Evolutionary conservation across 2,888 invertebrate genomes (phyloP).

Genomic region (Xanthia icteritia): DNA sequence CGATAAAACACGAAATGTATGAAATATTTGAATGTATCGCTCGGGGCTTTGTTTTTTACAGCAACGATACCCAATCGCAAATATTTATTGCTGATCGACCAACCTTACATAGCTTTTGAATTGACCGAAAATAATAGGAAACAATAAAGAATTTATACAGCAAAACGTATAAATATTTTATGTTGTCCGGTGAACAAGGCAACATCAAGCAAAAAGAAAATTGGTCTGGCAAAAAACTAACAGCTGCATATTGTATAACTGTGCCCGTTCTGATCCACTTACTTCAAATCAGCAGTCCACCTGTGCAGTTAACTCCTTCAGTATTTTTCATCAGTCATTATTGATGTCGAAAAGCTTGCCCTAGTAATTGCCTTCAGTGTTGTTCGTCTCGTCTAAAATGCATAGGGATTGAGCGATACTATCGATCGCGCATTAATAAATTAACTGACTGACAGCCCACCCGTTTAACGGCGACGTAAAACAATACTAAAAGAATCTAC

Average conservation of each 20-base stretch:
- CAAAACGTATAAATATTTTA: constrained; percentile 8
- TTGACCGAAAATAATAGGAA: constrained; percentile 29
- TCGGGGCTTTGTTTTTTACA: constrained; percentile 30
- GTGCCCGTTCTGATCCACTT: constrained; percentile 4
- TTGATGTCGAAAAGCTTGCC: constrained; percentile 18
- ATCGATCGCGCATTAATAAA: constrained; percentile 52
- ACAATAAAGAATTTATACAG: constrained; percentile 7
- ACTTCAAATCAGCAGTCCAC: constrained; percentile 19
- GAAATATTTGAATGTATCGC: constrained; percentile 29
- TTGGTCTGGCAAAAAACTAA: not conserved
- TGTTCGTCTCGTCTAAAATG: constrained; percentile 51
- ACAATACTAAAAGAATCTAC: constrained; percentile 17
- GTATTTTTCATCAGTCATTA: constrained; percentile 29
- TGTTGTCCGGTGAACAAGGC: not conserved
- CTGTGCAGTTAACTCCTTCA: constrained; percentile 17
- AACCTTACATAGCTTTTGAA: constrained; percentile 18
- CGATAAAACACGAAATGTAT: constrained; percentile 42
- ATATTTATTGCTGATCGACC: constrained; percentile 37
- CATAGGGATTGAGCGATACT: constrained; percentile 31
- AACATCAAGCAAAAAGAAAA: constrained; percentile 17
- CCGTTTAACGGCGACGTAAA: constrained; percentile 19
- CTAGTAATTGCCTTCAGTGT: constrained; percentile 12
- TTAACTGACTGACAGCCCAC: constrained; percentile 39
- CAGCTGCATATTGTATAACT: constrained; percentile 18
- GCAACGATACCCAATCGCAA: constrained; percentile 25